Evolutionary conservation across 2,888 invertebrate species (phyloP), one percentile per base, ranked within the genome.

Genomic region (Synergus japonicus): DNA sequence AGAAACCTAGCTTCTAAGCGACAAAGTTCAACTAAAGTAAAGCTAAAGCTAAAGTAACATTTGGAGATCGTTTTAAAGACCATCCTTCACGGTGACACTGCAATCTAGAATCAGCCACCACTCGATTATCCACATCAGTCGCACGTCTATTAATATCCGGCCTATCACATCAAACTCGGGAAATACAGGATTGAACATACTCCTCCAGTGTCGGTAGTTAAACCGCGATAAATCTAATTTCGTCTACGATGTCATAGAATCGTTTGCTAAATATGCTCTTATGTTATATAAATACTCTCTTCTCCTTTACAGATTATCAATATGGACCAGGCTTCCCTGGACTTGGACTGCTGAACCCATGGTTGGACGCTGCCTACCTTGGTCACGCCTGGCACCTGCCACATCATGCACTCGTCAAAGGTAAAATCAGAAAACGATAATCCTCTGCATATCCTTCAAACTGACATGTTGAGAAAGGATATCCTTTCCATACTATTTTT

Each of bases 301-400:
- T 54, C 76, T 81, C 22, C 79, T 87, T 93, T 93, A 60, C 93
- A 97, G 97, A 94, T 94, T 97, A 95, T 90, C 96, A 96, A 81
- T 97, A 96, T 89, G 96, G 96, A 49, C 96, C 96, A 91, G 93
- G 93, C 46, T 92, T 94, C 73, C 91, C 91, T 8, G 93, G 93
- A 18, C 87, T 92, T 64, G 93, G 94, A 77, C 93, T 97, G 83
- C 92, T 97, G 79, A 96, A 96, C 89, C 96, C 97, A 0, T 97
- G 97, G 96, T 92, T 97, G 86, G 97, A 98, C 89, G 96, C 96
- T 2, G 96, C 96, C 7, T 97, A 97, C 91, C 94, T 97, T 92
- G 95, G 95, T 87, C 97, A 97, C 91, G 95, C 96, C 67, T 95
- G 95, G 91, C 90, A 88, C 78, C 79, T 92, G 80, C 88, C 89